phyloP scores from a whole-genome alignment of 2,888 invertebrate genomes.

The Mythimna pallens region DNA sequence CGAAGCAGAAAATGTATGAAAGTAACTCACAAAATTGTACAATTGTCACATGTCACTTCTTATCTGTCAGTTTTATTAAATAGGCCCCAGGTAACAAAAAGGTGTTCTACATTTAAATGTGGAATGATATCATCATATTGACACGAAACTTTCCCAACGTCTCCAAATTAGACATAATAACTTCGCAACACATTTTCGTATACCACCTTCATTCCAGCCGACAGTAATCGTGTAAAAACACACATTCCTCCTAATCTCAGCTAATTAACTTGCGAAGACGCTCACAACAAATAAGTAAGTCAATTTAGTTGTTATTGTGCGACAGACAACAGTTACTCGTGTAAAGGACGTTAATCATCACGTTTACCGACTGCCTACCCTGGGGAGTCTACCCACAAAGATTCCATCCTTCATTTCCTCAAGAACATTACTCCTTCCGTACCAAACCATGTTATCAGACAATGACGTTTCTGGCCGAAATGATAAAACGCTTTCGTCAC shows the following conservation, averaged over 20 bases:
- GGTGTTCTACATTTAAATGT: background rate
- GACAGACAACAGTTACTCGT: slow-evolving; percentile 73
- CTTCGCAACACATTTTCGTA: slow-evolving; percentile 17
- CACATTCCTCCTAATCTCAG: slow-evolving; percentile 61
- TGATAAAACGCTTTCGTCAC: slow-evolving; percentile 68
- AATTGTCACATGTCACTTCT: background rate
- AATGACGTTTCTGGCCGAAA: slow-evolving; percentile 70
- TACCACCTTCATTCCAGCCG: slow-evolving; percentile 22
- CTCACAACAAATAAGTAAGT: slow-evolving; percentile 65
- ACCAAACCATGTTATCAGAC: slow-evolving; percentile 77
- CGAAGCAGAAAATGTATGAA: background rate
- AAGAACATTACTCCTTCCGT: slow-evolving; percentile 80
- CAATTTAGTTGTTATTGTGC: slow-evolving; percentile 71
- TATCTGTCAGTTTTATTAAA: background rate
- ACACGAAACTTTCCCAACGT: background rate
- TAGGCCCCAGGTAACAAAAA: background rate
- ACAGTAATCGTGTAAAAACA: slow-evolving; percentile 44
- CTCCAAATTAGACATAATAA: slow-evolving; percentile 25
- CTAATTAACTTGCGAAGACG: slow-evolving; percentile 64
- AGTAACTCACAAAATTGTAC: background rate
- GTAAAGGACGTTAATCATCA: slow-evolving; percentile 81
- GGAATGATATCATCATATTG: background rate
- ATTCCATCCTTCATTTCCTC: slow-evolving; percentile 83
- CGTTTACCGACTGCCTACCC: slow-evolving; percentile 66
- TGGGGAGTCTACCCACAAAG: slow-evolving; percentile 69